Conservation (phyloP, 2,888 invertebrate species). For the Drosophila kuntzei region DNA sequence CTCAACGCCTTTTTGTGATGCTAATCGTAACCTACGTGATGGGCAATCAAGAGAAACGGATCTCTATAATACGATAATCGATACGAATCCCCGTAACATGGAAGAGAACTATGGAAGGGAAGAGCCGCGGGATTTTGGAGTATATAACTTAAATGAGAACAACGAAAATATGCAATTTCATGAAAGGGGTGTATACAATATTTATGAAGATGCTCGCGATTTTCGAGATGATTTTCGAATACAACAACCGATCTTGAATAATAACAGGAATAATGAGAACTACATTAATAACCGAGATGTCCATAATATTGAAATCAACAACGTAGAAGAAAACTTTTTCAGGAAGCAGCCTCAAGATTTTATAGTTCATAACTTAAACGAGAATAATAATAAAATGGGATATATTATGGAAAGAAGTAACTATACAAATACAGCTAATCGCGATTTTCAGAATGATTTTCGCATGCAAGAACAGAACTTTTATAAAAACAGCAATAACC, state of each 20-base stretch:
- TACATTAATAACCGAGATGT: background rate
- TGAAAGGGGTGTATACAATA: background rate
- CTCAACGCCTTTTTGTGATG: slow-evolving; percentile 10
- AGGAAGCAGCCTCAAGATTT: background rate
- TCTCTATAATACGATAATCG: background rate
- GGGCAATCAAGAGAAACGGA: background rate
- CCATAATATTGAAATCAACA: background rate
- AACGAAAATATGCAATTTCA: background rate
- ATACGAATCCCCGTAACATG: background rate
- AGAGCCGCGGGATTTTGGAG: too few relatives aligned
- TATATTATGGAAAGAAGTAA: background rate
- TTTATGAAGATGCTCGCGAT: background rate
- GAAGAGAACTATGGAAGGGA: background rate
- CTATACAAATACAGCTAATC: background rate
- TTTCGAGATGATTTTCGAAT: background rate
- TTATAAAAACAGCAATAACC: background rate
- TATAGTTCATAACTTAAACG: background rate
- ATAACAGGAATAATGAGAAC: background rate
- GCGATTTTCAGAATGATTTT: background rate
- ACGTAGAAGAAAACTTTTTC: background rate
- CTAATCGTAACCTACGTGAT: too few relatives aligned
- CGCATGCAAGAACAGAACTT: background rate
- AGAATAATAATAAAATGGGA: background rate
- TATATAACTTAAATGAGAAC: background rate
- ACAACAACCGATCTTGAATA: background rate